These are phyloP conservation scores for Drosophila sturtevanti DNA, from an alignment of 1,140 invertebrate species.

Conservation along the genomic window DNA sequence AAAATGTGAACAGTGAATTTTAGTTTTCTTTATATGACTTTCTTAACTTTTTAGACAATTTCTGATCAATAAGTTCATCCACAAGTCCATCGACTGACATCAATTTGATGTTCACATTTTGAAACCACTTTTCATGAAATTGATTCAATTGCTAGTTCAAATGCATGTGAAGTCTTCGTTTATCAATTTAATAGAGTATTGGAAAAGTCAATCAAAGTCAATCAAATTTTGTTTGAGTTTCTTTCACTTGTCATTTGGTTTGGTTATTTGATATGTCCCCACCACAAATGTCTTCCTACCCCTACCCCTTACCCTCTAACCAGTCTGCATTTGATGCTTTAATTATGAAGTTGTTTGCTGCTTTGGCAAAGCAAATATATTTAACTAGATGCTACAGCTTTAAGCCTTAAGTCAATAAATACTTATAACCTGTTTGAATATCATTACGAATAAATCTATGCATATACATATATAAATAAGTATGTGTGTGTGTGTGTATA, in stretches of 20 bases:
- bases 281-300: conserved; percentile 26
- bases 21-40: too few relatives aligned
- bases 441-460: conserved; percentile 59
- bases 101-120: not conserved
- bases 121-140: not conserved
- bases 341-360: conserved; percentile 58
- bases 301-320: too few relatives aligned
- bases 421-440: conserved; percentile 63
- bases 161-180: not conserved
- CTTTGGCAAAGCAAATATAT: conserved; percentile 40
- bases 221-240: conserved; percentile 9
- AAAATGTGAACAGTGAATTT: too few relatives aligned
- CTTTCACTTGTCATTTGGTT: conserved; percentile 24
- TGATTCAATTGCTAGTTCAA: not conserved
- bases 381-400: conserved; percentile 17
- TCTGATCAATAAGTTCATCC: not conserved
- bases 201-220: not conserved
- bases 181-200: not conserved
- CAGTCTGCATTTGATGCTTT: conserved; percentile 72
- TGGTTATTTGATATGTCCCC: conserved; percentile 33
- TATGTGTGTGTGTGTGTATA: not conserved
- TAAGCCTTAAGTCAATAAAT: conserved; percentile 59
- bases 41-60: not conserved
- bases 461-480: not conserved
- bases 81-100: not conserved